Evolutionary conservation across 2,113 vertebrate genomes (phyloP), one percentile per base, ranked within the genome.

Genomic region (Rhea americana): DNA sequence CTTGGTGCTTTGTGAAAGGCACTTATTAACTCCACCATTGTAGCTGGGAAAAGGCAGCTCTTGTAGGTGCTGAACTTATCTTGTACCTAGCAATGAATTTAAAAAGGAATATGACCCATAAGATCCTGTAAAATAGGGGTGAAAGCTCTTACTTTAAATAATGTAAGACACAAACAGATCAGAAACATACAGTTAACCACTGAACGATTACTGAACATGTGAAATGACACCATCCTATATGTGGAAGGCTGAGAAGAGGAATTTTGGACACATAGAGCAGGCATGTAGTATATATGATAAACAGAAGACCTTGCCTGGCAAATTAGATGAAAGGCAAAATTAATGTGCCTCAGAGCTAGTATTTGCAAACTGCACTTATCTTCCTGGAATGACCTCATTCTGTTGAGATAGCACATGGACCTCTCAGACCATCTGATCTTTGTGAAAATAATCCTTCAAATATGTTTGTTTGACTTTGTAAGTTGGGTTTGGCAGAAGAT

Each of bases 151-250:
- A 55, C 22, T 18, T 73, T 47, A 55, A 73, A 65, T 56, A 0
- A 0, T 24, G 28, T 37, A 26, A 16, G n/a, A 70, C 59, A 56
- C 35, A 56, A 14, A 0, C 15, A 51, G 30, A 39, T 77, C 3
- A 4, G 32, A 74, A 84, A 22, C 1, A 0, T 45, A 30, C 3
- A 47, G 35, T 35, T 73, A 47, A 81, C n/a, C 9, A 22, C 30
- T 8, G 39, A 80, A 48, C 25, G 35, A 19, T 21, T 39, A 19
- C 22, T 47, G 59, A 50, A 65, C 20, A 15, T 0, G 1, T 20
- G 28, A 26, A 7, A 65, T 63, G 17, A 8, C 43, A 58, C 25
- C 0, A 0, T 59, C 30, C 48, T 55, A 19, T n/a, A 67, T 59
- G 65, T 0, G 2, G 18, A 11, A 77, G 35, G 50, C 70, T 70